Conservation (phyloP, 2,797 vertebrate species). For the Molothrus ater region DNA sequence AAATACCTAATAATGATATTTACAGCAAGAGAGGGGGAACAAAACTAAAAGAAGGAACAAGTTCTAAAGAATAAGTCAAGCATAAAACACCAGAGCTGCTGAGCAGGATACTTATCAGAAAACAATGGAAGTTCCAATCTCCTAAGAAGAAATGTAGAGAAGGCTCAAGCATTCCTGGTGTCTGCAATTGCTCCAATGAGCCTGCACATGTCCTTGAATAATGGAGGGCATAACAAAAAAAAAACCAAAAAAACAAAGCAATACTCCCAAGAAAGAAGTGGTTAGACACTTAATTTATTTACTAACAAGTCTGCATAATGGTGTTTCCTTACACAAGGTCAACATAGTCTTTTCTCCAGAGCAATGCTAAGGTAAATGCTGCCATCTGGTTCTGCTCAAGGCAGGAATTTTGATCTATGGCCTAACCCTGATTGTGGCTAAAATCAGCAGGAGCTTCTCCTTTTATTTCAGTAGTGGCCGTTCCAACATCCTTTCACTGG, state of each 20-base stretch:
- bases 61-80: neutral
- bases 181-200: neutral
- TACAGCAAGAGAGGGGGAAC: fast-evolving
- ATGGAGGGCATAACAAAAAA: neutral
- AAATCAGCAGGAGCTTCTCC: neutral
- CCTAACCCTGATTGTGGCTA: neutral
- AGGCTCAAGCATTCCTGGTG: neutral
- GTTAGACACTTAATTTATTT: neutral
- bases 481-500: neutral
- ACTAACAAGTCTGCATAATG: neutral
- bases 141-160: neutral
- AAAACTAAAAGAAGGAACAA: neutral
- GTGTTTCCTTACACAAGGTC: fast-evolving
- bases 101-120: neutral
- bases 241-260: neutral
- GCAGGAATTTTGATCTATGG: neutral
- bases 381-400: neutral
- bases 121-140: neutral
- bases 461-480: neutral
- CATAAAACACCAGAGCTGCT: neutral
- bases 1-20: neutral
- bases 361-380: neutral
- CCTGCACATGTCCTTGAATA: neutral
- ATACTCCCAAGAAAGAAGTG: neutral
- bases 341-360: neutral